Evolutionary conservation across 2,888 invertebrate genomes (phyloP).

Genomic region (Stenolophus ochropezus): DNA sequence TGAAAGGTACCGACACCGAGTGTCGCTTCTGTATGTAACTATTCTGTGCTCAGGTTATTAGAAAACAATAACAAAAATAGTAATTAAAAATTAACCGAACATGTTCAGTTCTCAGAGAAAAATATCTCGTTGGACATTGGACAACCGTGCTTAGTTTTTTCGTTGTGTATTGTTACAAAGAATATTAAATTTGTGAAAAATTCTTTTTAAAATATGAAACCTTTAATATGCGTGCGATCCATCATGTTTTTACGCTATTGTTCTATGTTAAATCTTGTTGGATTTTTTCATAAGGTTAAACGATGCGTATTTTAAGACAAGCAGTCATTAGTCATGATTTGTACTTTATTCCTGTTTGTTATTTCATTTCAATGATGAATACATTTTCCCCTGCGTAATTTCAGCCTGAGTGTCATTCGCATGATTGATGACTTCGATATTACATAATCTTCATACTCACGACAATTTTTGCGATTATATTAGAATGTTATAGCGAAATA

Average conservation of each 20-base stretch:
- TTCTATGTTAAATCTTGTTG: not conserved
- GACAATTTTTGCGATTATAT: not conserved
- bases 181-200: not conserved
- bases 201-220: not conserved
- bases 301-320: constrained; percentile 18
- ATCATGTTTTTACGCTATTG: not conserved
- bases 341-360: constrained; percentile 22
- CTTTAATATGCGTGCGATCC: not conserved
- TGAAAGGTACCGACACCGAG: too few relatives aligned
- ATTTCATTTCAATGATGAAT: constrained; percentile 27
- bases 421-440: constrained; percentile 42
- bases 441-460: constrained; percentile 18
- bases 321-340: constrained; percentile 24
- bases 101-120: not conserved
- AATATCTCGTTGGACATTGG: constrained; percentile 20
- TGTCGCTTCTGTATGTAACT: too few relatives aligned
- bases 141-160: not conserved
- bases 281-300: constrained; percentile 11
- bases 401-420: constrained; percentile 5
- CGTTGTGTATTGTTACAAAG: not conserved
- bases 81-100: too few relatives aligned
- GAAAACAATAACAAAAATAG: too few relatives aligned
- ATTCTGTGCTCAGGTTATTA: too few relatives aligned
- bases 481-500: not conserved
- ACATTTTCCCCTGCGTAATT: constrained; percentile 2